Base-by-base conservation (phyloP, 1,140 invertebrate species). In the Leptinotarsa undecemlineata region DNA sequence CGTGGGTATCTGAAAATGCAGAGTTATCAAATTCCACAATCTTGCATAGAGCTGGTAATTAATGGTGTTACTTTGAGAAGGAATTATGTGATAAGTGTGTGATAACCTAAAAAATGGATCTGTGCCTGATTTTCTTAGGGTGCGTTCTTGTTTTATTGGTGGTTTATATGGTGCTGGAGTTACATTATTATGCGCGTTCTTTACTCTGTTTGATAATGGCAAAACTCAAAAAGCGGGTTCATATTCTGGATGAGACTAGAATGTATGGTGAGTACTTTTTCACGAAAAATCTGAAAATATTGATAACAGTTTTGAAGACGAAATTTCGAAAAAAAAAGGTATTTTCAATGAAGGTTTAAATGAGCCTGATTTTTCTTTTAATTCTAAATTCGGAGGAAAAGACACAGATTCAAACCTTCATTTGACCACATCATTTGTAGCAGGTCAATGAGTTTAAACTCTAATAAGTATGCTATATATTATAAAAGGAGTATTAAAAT, bases 101-200 rank as follows among this genome's bases (percentile, higher is more conserved):
- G 51, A 57, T 64, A 64, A 11, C 6, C 17, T 15, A 19, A 15
- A 64, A 14, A 15, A 69, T 69, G 68, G 87, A 86, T 42, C 75
- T 85, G 19, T 82, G 88, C 51, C 71, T 47, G 48, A 47, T 78
- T 42, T 20, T 78, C 42, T 71, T 79, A 14, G 76, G 74, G 14
- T n/a, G 77, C 11, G 68, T 67, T 48, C 82, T 85, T 6, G 80
- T 85, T 14, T 68, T 91, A 8, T 82, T 91, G 60, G 73, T 89
- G 1, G 81, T 90, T 3, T 90, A 92, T 81, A 83, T 85, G 20
- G 84, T 89, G 62, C 81, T 92, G 57, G 91, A 93, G 80, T 81
- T 92, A 15, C 89, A 92, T 79, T 93, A 92, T 81, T 92, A 92
- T 82, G 79, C 91, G 76, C 86, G 91, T 77, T 90, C 91, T 84